These are phyloP conservation scores for Dicranocentrus wangi DNA, from an alignment of 2,888 invertebrate species.

Conservation along the genomic window DNA sequence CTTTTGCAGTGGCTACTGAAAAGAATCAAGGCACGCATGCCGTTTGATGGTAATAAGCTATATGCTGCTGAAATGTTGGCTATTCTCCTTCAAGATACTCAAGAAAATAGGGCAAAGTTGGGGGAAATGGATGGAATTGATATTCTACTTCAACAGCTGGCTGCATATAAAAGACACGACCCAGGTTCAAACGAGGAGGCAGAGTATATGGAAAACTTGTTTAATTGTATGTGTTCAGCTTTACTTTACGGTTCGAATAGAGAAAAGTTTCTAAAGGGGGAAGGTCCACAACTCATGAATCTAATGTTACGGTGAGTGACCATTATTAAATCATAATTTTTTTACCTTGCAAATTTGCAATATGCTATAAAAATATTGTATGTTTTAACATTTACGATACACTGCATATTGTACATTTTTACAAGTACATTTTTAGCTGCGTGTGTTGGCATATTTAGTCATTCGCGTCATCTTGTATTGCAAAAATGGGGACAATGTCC, in stretches of 20 bases:
- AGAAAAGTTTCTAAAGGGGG: conserved; percentile 93
- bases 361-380: too few species aligned
- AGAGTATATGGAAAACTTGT: conserved; percentile 99
- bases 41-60: conserved; percentile 95
- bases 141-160: conserved; percentile 93
- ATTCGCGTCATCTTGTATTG: too few species aligned
- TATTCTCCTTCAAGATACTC: conserved; percentile 92
- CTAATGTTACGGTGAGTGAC: conserved; percentile 90
- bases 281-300: conserved; percentile 99
- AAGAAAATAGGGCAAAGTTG: conserved; percentile 85
- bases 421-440: too few species aligned
- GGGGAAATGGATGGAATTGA: conserved; percentile 98
- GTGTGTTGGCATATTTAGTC: too few species aligned
- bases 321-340: too few species aligned
- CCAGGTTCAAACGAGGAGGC: conserved; percentile 93
- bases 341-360: too few species aligned
- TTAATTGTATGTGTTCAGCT: conserved; percentile 95
- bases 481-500: too few species aligned
- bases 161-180: conserved; percentile 95
- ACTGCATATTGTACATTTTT: too few species aligned
- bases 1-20: conserved; percentile 93
- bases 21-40: conserved; percentile 89
- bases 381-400: too few species aligned
- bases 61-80: conserved; percentile 97
- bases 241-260: conserved; percentile 91